Evolutionary conservation across 2,113 vertebrate species (phyloP).

Genomic region (Todiramphus chloris): DNA sequence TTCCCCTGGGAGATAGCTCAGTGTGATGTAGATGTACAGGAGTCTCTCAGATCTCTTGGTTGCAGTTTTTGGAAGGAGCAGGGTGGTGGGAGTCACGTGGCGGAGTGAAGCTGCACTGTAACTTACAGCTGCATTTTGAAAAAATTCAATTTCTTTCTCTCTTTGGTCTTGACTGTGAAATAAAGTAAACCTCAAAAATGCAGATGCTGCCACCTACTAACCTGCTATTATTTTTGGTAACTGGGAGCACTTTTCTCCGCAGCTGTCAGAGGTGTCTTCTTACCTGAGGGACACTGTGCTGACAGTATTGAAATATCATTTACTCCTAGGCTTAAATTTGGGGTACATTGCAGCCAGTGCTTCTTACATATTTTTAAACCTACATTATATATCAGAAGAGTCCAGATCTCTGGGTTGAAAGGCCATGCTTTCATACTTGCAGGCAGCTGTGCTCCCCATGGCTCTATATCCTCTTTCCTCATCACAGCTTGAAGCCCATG

Average conservation of each 20-base stretch:
- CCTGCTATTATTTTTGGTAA: background rate
- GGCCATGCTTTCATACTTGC: fast-evolving
- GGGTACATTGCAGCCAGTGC: background rate
- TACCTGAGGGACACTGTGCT: background rate
- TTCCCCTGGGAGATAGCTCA: background rate
- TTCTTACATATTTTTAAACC: background rate
- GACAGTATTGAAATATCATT: background rate
- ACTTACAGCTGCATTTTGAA: fast-evolving
- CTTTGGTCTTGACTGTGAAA: background rate
- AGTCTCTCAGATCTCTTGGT: background rate
- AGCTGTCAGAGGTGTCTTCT: background rate
- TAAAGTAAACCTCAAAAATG: background rate
- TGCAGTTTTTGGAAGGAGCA: background rate
- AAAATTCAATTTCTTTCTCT: background rate
- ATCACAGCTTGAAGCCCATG: background rate
- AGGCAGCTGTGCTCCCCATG: fast-evolving
- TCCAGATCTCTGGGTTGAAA: fast-evolving
- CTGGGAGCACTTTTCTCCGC: background rate
- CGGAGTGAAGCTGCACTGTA: background rate
- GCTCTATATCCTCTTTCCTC: background rate
- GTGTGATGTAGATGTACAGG: fast-evolving
- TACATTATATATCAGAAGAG: background rate
- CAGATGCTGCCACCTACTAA: background rate
- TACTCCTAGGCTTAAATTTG: background rate
- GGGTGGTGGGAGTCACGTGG: no score